Percentiles rank a stretch among this genome's conserved stretches.
These are phyloP conservation scores for Hassar affinis DNA, from an alignment of 2,113 vertebrate species.

Conservation along the genomic window DNA sequence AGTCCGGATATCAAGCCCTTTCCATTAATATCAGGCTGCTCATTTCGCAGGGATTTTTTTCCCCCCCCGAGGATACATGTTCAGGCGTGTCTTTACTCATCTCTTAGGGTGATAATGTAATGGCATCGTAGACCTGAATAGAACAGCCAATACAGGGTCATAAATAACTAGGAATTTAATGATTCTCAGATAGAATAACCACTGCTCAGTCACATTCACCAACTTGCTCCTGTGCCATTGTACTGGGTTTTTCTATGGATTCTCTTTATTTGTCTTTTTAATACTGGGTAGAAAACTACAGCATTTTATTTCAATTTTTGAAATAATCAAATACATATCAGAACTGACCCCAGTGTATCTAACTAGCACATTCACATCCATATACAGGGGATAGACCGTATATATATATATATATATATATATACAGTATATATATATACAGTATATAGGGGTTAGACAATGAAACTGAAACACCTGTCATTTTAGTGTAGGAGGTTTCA, in stretches of 20 bases:
- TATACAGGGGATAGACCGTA: no score
- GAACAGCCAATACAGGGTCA: conserved; percentile 17
- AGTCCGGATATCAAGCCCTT: conserved; percentile 45
- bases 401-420: no score
- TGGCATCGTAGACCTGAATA: conserved; percentile 39
- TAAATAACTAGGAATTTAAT: conserved; percentile 19
- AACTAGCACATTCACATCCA: no score
- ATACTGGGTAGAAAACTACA: neutral
- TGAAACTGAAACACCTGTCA: no score
- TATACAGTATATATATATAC: no score
- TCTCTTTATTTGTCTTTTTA: neutral
- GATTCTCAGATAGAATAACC: neutral
- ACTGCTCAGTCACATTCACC: conserved; percentile 11
- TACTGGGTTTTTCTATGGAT: neutral
- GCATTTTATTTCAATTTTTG: no score
- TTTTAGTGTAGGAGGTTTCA: no score
- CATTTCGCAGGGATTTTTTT: conserved; percentile 18
- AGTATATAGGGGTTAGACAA: no score
- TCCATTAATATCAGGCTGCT: conserved; percentile 42
- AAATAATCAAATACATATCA: no score
- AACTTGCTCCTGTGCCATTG: neutral
- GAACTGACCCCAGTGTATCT: no score
- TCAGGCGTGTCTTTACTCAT: conserved; percentile 26
- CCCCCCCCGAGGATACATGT: conserved; percentile 16
- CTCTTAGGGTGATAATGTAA: conserved; percentile 38